phyloP scores from a whole-genome alignment of 2,797 vertebrate genomes.

The Lepilemur ruficaudatus region DNA sequence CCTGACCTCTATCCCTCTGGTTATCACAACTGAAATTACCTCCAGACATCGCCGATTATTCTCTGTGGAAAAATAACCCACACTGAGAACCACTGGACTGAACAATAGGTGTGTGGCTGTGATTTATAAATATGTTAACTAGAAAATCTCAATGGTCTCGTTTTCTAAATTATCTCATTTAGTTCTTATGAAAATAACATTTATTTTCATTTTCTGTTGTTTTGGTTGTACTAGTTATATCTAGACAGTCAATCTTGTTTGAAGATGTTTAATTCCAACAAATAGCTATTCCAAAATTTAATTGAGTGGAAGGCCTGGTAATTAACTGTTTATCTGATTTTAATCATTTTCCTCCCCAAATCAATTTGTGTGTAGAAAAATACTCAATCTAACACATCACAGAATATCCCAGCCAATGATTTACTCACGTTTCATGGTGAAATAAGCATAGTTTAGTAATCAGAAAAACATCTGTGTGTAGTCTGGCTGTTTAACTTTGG shows the following conservation, averaged over 20 bases:
- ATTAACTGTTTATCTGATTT: constrained; percentile 67
- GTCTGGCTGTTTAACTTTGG: neutral
- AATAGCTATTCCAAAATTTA: constrained; percentile 69
- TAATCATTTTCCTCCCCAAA: constrained; percentile 60
- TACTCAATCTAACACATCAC: constrained; percentile 13
- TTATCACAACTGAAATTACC: neutral
- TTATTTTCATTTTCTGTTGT: constrained; percentile 56
- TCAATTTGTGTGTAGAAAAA: constrained; percentile 48
- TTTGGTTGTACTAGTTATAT: constrained; percentile 41
- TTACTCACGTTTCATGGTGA: neutral
- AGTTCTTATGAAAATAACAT: constrained; percentile 51
- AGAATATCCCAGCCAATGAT: neutral
- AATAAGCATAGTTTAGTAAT: constrained; percentile 48
- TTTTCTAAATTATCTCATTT: constrained; percentile 48
- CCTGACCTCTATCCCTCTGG: neutral
- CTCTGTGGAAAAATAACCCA: neutral
- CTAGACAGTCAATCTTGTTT: constrained; percentile 52
- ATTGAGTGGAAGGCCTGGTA: constrained; percentile 59
- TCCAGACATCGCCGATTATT: neutral
- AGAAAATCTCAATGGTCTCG: neutral
- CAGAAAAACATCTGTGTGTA: constrained; percentile 44
- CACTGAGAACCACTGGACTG: neutral
- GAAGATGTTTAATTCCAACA: constrained; percentile 66
- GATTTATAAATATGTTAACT: constrained; percentile 37
- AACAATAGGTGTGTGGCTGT: neutral